These are phyloP conservation scores for Archaeoteleia sp. DNA, from an alignment of 2,888 invertebrate genomes.

Conservation along the genomic window DNA sequence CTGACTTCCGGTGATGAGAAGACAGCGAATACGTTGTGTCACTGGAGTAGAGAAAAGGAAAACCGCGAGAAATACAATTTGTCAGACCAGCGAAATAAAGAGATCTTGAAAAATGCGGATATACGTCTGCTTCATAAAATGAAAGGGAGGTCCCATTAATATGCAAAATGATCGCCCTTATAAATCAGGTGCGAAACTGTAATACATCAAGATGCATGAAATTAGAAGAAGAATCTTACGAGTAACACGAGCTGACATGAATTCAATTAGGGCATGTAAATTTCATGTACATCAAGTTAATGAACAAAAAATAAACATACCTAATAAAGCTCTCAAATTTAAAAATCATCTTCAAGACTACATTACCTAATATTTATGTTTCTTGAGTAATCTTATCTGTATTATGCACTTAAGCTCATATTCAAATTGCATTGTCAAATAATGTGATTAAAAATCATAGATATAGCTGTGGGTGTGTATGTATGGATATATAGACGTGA, in stretches of 20 bases:
- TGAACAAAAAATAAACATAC: too few relatives aligned
- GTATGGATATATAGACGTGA: too few relatives aligned
- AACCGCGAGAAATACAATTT: constrained; percentile 30
- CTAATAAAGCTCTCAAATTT: too few relatives aligned
- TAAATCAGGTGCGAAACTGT: constrained; percentile 10
- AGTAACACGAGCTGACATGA: neutral
- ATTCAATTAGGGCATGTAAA: neutral
- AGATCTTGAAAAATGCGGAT: constrained; percentile 18
- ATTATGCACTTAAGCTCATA: too few relatives aligned
- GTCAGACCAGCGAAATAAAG: constrained; percentile 18
- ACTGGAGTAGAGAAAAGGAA: constrained; percentile 10
- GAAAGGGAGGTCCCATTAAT: constrained; percentile 18
- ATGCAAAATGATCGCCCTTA: constrained; percentile 22
- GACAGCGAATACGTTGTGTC: constrained; percentile 8
- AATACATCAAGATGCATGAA: constrained; percentile 3
- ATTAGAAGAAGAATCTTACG: constrained; percentile 1
- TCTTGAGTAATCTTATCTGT: too few relatives aligned
- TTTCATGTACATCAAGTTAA: too few relatives aligned
- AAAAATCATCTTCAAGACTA: too few relatives aligned
- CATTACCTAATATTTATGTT: too few relatives aligned
- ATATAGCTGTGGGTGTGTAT: too few relatives aligned
- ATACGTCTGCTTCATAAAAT: constrained; percentile 14
- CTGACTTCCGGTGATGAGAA: constrained; percentile 16
- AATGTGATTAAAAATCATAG: too few relatives aligned
- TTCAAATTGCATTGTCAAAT: too few relatives aligned